phyloP scores from a whole-genome alignment of 2,888 invertebrate species.

The Onchidella celtica region DNA sequence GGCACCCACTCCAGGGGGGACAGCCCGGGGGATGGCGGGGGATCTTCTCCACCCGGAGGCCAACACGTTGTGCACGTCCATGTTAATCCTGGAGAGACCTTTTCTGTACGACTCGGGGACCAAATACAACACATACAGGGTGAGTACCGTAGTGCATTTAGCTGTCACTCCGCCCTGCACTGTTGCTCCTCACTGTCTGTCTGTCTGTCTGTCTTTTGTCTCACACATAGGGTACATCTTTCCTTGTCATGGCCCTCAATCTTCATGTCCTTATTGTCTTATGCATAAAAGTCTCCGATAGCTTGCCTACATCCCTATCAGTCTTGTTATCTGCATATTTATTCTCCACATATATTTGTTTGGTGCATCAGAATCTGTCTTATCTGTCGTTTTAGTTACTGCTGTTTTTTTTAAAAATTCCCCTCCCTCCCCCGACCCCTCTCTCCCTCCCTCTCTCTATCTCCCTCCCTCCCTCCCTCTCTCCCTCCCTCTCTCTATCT shows the following conservation, averaged over 20 bases:
- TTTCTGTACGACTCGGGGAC: constrained; percentile 88
- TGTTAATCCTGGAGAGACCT: constrained; percentile 88
- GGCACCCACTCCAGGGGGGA: constrained; percentile 42
- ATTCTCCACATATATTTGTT: no score
- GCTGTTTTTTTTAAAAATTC: no score
- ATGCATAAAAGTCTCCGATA: no score
- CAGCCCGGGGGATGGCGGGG: constrained; percentile 47
- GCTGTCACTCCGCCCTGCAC: neutral
- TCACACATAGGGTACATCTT: neutral
- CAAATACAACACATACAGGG: constrained; percentile 89
- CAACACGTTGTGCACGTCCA: constrained; percentile 88
- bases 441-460: no score
- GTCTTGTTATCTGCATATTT: no score
- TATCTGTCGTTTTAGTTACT: no score
- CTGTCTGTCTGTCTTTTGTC: neutral
- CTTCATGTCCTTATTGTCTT: no score
- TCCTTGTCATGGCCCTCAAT: no score
- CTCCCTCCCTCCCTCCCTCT: neutral
- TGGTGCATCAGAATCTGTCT: no score
- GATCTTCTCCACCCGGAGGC: constrained; percentile 55
- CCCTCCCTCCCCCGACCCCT: no score
- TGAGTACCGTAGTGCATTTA: constrained; percentile 80
- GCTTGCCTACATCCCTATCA: no score
- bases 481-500: constrained; percentile 12
- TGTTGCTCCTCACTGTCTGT: neutral